Conservation (phyloP, 92 coral and sea anemone genomes). For the Bergia puertoricense region DNA sequence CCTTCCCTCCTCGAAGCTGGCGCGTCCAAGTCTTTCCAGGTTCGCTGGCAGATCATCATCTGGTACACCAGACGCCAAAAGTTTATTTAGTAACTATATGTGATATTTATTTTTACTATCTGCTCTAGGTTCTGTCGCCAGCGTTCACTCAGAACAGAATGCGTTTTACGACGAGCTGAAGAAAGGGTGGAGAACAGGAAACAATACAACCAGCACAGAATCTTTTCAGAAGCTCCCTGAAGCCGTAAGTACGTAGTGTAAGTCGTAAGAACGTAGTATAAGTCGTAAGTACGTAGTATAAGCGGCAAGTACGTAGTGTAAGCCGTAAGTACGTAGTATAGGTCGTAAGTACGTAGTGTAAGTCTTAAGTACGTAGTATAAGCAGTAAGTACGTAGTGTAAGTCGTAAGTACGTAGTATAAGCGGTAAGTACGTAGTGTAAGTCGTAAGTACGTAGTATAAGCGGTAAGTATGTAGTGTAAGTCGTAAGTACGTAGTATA, state of each 20-base stretch:
- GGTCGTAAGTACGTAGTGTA: too few species aligned
- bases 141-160: conserved; percentile 34
- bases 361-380: too few species aligned
- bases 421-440: too few species aligned
- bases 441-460: too few species aligned
- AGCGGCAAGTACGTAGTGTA: neutral
- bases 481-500: conserved; percentile 16
- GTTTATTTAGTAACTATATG: too few species aligned
- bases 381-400: too few species aligned
- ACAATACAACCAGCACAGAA: conserved; percentile 26
- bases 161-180: conserved; percentile 43
- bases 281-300: too few species aligned
- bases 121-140: conserved; percentile 25
- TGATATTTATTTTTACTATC: neutral
- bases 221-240: conserved; percentile 40
- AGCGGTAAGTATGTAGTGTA: too few species aligned
- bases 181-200: conserved; percentile 31
- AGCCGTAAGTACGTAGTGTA: conserved; percentile 18
- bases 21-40: too few species aligned
- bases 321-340: conserved; percentile 20
- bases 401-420: conserved; percentile 16
- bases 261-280: too few species aligned
- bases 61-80: neutral
- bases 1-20: too few species aligned
- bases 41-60: too few species aligned